Evolutionary conservation across 2,888 invertebrate species (phyloP), one percentile per base, ranked within the genome.

Genomic region (Lumbricus terrestris): DNA sequence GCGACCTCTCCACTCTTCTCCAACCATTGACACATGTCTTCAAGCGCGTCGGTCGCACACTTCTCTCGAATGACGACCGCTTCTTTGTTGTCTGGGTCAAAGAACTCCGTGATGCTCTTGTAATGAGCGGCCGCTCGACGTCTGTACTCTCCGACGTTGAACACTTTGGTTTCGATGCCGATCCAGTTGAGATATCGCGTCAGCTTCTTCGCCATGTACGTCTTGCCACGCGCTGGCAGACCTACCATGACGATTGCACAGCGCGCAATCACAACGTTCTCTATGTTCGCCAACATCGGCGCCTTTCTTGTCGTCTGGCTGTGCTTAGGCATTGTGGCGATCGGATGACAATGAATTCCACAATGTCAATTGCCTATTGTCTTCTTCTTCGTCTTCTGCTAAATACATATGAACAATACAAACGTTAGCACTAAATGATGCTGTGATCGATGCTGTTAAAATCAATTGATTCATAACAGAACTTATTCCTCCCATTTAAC

Each of bases 141-240:
- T 91, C 99, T 96, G 95, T 99, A 99, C 95, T 99, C 99, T 35
- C 99, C 99, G 93, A 99, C 96, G 96, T 99, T 99, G 96, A 99
- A 99, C 90, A 99, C 91, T 38, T 91, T 95, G 11, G 99, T 99
- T 93, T 97, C 97, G 92, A 99, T 98, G 89, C 99, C 99, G 95
- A 99, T 99, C 99, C 99, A 99, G 95, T 99, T 99, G 92, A 99
- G 96, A 95, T 99, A 99, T 90, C 99, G 96, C 90, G 99, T 98
- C 90, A 99, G 96, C 95, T 99, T 99, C 95, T 99, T 99, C 47
- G 99, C 98, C 94, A 99, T 99, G 95, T 99, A 99, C 0, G 99
- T 99, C 96, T 99, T 99, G 90, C 99, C 99, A 16, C 99, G 96
- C 6, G 99, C 99, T 23, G 99, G 99, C 93, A 99, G 96, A 1